These are phyloP conservation scores for Colius striatus DNA, from an alignment of 2,113 vertebrate genomes.

Conservation along the genomic window DNA sequence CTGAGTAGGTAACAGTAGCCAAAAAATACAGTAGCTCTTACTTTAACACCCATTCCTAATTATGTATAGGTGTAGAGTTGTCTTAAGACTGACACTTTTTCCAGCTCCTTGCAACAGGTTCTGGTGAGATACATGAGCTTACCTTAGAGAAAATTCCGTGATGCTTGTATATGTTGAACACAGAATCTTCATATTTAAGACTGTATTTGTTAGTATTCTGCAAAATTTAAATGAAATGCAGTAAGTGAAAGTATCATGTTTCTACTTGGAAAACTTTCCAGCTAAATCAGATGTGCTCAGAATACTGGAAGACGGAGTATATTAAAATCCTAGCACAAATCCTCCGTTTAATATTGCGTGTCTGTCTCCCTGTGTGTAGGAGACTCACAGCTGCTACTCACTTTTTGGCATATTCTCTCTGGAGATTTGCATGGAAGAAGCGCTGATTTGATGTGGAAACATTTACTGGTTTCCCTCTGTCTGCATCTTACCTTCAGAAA, in stretches of 20 bases:
- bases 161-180: background rate
- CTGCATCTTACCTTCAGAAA: background rate
- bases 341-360: background rate
- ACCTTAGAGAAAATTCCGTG: background rate
- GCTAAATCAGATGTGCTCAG: background rate
- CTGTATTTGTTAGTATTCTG: background rate
- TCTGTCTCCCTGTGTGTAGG: background rate
- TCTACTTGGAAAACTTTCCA: constrained; percentile 14
- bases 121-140: background rate
- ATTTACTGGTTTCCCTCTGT: background rate
- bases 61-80: background rate
- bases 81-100: background rate
- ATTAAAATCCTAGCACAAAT: background rate
- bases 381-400: background rate
- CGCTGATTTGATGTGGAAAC: background rate
- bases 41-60: background rate
- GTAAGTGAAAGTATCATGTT: background rate
- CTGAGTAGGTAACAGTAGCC: background rate
- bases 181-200: background rate
- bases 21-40: background rate
- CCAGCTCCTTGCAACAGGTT: background rate
- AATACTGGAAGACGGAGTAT: background rate
- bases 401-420: background rate
- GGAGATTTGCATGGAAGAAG: background rate
- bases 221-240: constrained; percentile 7